phyloP scores from a whole-genome alignment of 2,797 vertebrate species.

The Ptychadena robeensis region DNA sequence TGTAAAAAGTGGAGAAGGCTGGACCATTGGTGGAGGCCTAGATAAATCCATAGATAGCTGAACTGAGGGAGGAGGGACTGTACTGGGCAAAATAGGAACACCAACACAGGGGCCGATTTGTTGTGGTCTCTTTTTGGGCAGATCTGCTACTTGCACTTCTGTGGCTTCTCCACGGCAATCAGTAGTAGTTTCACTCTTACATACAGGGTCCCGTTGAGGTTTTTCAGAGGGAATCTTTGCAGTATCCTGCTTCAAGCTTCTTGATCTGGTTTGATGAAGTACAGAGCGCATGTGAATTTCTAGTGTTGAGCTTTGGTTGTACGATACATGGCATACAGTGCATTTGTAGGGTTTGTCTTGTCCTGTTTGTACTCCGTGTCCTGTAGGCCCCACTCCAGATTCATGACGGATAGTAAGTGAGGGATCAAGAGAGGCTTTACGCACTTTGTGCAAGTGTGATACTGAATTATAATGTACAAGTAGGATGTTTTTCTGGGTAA shows the following conservation, averaged over 20 bases:
- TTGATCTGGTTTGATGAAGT: slow-evolving; percentile 87
- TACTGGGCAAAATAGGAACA: slow-evolving; percentile 63
- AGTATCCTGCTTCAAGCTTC: slow-evolving; percentile 75
- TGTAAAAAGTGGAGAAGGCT: slow-evolving; percentile 68
- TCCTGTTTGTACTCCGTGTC: slow-evolving; percentile 53
- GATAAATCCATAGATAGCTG: slow-evolving; percentile 67
- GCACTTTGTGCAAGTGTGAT: slow-evolving; percentile 90
- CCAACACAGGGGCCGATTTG: slow-evolving; percentile 58
- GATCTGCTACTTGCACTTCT: slow-evolving; percentile 64
- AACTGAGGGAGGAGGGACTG: slow-evolving; percentile 66
- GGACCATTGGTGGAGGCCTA: slow-evolving; percentile 58
- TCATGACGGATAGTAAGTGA: slow-evolving; percentile 68
- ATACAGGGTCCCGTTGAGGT: slow-evolving; percentile 43
- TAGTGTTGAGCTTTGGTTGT: slow-evolving; percentile 91
- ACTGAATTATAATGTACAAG: slow-evolving; percentile 90
- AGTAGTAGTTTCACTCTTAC: slow-evolving; percentile 29
- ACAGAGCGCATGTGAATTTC: slow-evolving; percentile 85
- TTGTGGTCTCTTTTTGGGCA: slow-evolving; percentile 64
- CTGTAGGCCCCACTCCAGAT: slow-evolving; percentile 52
- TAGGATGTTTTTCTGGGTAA: slow-evolving; percentile 86
- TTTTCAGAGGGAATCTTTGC: slow-evolving; percentile 48
- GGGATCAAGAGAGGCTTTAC: slow-evolving; percentile 72
- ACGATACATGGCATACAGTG: slow-evolving; percentile 88
- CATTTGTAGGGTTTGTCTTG: slow-evolving; percentile 90
- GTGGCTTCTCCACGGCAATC: slow-evolving; percentile 63